phyloP scores from a whole-genome alignment of 1,140 invertebrate species.

The Sycobia sp. region DNA sequence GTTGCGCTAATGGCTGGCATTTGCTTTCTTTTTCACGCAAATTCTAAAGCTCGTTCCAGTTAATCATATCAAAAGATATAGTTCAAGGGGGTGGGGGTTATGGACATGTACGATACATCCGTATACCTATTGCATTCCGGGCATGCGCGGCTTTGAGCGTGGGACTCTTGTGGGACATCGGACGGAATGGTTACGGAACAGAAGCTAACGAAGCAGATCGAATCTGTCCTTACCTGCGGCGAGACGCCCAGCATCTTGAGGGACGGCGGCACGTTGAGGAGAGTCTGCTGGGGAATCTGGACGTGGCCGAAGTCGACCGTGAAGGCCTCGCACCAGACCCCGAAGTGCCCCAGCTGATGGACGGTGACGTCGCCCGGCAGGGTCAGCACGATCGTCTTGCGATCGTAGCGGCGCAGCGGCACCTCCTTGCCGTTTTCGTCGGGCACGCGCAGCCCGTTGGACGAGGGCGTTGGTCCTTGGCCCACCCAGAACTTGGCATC shows the following conservation, averaged over 20 bases:
- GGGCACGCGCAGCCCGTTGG: slow-evolving; percentile 80
- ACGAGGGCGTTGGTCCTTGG: slow-evolving; percentile 73
- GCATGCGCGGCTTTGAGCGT: too few species aligned
- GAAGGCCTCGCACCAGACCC: slow-evolving; percentile 88
- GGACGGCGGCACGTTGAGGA: slow-evolving; percentile 87
- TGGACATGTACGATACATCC: too few species aligned
- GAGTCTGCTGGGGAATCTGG: slow-evolving; percentile 68
- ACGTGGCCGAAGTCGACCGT: slow-evolving; percentile 90
- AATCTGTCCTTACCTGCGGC: slow-evolving; percentile 76
- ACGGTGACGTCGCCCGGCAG: slow-evolving; percentile 73
- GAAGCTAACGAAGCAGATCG: too few species aligned
- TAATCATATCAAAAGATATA: too few species aligned
- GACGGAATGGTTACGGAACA: too few species aligned
- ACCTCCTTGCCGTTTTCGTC: slow-evolving; percentile 86
- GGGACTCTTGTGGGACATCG: too few species aligned
- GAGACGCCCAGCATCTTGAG: slow-evolving; percentile 91
- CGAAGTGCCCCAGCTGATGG: slow-evolving; percentile 74
- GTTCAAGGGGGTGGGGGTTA: too few species aligned
- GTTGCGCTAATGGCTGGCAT: too few species aligned
- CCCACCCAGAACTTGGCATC: slow-evolving; percentile 93
- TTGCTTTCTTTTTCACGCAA: too few species aligned
- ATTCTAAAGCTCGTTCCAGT: too few species aligned
- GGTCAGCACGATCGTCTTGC: slow-evolving; percentile 85
- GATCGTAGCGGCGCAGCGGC: slow-evolving; percentile 79
- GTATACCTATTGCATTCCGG: too few species aligned